Percentiles rank a stretch among this genome's conserved stretches.
These are phyloP conservation scores for Lepilemur septentrionalis DNA, from an alignment of 2,797 vertebrate genomes.

Conservation along the genomic window DNA sequence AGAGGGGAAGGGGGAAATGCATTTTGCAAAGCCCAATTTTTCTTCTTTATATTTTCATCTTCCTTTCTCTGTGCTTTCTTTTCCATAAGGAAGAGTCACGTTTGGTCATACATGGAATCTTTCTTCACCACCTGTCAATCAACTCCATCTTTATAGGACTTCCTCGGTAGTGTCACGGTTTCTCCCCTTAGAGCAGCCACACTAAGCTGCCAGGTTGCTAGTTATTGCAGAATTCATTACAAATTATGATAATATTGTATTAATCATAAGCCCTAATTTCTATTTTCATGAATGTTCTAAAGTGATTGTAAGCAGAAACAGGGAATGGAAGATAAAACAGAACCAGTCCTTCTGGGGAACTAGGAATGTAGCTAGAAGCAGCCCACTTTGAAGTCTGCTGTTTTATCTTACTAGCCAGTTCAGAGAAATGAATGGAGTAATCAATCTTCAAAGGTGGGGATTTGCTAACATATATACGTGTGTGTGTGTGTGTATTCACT, in stretches of 20 bases:
- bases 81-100: neutral
- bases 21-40: neutral
- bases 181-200: neutral
- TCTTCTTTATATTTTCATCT: neutral
- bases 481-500: neutral
- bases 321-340: neutral
- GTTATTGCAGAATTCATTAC: neutral
- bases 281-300: neutral
- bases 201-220: neutral
- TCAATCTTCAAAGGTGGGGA: neutral
- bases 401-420: neutral
- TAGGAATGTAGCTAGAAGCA: neutral
- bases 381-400: neutral
- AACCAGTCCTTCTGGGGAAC: neutral
- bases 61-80: conserved; percentile 9
- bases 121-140: neutral
- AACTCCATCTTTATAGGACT: neutral
- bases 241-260: neutral
- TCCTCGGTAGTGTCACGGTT: neutral
- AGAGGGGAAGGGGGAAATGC: neutral
- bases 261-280: neutral
- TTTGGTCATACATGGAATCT: neutral
- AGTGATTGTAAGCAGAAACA: neutral
- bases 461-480: neutral
- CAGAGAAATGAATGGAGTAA: neutral